Conservation (phyloP, 2,888 invertebrate genomes). For the Petrolisthes manimaculis region DNA sequence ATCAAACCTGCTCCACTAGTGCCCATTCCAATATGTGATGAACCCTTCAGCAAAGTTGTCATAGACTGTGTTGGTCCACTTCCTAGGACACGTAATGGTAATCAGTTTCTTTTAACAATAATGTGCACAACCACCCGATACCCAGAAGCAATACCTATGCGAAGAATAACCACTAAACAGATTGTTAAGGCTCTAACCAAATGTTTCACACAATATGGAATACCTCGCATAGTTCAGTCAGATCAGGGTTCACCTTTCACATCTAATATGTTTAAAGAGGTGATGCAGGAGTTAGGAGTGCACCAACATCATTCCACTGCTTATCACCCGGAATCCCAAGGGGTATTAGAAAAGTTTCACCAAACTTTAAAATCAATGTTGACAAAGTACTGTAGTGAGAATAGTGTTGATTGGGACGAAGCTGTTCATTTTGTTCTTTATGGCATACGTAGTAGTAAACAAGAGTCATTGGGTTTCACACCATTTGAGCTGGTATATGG, state of each 20-base stretch:
- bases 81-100: not conserved
- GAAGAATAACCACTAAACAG: conserved; percentile 3
- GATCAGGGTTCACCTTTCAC: conserved; percentile 28
- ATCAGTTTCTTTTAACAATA: conserved; percentile 4
- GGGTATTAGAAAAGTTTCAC: conserved; percentile 17
- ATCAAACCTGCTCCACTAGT: conserved; percentile 1
- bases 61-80: conserved; percentile 25
- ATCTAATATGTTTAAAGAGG: conserved; percentile 2
- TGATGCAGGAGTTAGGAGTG: conserved; percentile 12
- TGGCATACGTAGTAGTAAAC: not conserved
- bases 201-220: conserved; percentile 6
- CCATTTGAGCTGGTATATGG: not conserved
- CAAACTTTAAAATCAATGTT: conserved; percentile 1
- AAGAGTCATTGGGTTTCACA: not conserved
- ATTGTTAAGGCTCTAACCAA: conserved; percentile 18
- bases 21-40: not conserved
- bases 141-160: conserved; percentile 16
- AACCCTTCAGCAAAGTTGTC: conserved; percentile 9
- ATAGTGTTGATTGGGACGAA: conserved; percentile 9
- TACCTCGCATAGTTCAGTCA: conserved; percentile 23
- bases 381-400: conserved; percentile 17
- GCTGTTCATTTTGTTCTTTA: conserved; percentile 4
- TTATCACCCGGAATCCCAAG: conserved; percentile 20
- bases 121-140: conserved; percentile 21
- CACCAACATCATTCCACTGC: not conserved